These are phyloP conservation scores for Ernsta delagoae DNA, from an alignment of 2,888 invertebrate species.

Conservation along the genomic window DNA sequence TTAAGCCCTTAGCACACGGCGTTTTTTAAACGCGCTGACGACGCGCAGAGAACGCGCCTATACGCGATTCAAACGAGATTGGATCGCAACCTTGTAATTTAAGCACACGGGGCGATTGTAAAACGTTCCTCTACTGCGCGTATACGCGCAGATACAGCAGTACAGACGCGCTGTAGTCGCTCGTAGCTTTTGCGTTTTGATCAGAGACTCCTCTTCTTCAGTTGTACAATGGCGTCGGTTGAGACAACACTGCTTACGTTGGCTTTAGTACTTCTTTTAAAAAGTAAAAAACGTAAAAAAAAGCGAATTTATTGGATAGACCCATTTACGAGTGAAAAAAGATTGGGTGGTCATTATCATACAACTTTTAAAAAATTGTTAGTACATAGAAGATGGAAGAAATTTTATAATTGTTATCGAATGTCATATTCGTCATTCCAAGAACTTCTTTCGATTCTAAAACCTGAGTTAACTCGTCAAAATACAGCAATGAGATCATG, in stretches of 20 bases:
- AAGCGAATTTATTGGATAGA: slow-evolving; percentile 33
- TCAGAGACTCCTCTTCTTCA: slow-evolving; percentile 19
- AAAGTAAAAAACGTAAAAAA: slow-evolving; percentile 40
- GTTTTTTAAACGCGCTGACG: slow-evolving; percentile 5
- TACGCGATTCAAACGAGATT: slow-evolving; percentile 19
- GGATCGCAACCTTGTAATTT: slow-evolving; percentile 12
- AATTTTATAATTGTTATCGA: slow-evolving; percentile 37
- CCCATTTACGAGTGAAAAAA: slow-evolving; percentile 39
- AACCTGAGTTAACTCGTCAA: slow-evolving; percentile 38
- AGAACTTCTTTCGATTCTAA: slow-evolving; percentile 38
- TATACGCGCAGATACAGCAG: slow-evolving; percentile 18
- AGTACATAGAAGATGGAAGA: slow-evolving; percentile 37
- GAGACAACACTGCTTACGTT: slow-evolving; percentile 26
- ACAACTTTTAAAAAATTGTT: slow-evolving; percentile 40
- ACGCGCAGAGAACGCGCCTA: slow-evolving; percentile 13
- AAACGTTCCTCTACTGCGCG: slow-evolving; percentile 12
- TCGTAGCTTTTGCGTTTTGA: slow-evolving; percentile 4
- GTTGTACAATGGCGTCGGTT: slow-evolving; percentile 37
- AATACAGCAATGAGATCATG: slow-evolving; percentile 37
- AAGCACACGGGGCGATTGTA: slow-evolving; percentile 17
- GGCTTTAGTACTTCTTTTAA: slow-evolving; percentile 37
- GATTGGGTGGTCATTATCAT: slow-evolving; percentile 39
- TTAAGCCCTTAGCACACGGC: background rate
- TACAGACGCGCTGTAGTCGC: slow-evolving; percentile 7
- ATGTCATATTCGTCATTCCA: slow-evolving; percentile 39